These are phyloP conservation scores for Odontocerum albicorne DNA, from an alignment of 2,888 invertebrate species.

Conservation along the genomic window DNA sequence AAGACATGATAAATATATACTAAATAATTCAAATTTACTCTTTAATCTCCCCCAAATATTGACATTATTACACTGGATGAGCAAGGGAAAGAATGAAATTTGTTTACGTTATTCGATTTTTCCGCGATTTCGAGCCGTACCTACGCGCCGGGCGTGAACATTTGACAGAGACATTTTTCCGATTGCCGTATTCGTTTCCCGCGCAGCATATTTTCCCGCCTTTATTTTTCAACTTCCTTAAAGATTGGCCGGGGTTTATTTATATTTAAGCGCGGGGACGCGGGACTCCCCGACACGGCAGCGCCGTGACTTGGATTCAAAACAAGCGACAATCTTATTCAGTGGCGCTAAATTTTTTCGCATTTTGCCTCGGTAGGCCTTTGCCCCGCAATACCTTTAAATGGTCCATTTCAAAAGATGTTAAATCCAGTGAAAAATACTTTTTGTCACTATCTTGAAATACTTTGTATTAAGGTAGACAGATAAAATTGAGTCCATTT, in stretches of 20 bases:
- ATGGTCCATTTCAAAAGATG: no score
- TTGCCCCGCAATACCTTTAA: neutral
- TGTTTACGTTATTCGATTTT: constrained; percentile 25
- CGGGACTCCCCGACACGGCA: constrained; percentile 7
- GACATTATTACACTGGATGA: constrained; percentile 4
- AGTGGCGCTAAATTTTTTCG: neutral
- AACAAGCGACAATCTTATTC: constrained; percentile 7
- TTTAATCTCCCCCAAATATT: constrained; percentile 5
- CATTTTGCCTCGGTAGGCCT: neutral
- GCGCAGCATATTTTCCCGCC: constrained; percentile 27
- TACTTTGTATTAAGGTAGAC: no score
- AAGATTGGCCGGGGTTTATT: constrained; percentile 33
- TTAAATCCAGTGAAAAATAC: no score
- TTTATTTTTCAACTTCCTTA: constrained; percentile 32
- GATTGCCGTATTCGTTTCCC: constrained; percentile 27
- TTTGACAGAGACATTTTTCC: constrained; percentile 30
- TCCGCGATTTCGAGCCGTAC: no score
- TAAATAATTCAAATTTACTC: neutral
- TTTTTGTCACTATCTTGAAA: no score
- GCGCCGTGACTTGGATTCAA: constrained; percentile 27
- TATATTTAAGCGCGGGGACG: constrained; percentile 32
- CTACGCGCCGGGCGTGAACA: no score
- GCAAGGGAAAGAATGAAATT: constrained; percentile 11
- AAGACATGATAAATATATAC: no score
- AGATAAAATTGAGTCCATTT: no score